Conservation (phyloP, 2,113 vertebrate genomes). For the Micronisus gabar region DNA sequence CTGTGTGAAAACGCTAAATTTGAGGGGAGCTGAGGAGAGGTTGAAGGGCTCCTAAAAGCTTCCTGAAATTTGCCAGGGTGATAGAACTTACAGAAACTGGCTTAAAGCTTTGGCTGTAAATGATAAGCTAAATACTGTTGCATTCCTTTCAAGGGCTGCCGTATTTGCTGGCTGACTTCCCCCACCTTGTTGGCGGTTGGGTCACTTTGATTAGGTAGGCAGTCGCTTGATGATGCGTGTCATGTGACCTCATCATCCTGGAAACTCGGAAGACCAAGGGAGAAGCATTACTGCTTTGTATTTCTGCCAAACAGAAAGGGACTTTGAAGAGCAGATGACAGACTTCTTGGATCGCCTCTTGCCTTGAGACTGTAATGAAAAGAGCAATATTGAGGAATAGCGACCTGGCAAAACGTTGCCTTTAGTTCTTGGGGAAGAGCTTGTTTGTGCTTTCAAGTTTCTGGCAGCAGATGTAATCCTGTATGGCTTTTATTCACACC, state of each 20-base stretch:
- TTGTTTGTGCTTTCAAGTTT: not conserved
- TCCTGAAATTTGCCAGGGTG: not conserved
- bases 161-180: not conserved
- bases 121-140: rapidly evolving
- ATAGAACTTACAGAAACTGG: not conserved
- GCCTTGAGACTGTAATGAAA: not conserved
- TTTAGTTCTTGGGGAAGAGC: not conserved
- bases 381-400: not conserved
- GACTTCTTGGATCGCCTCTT: not conserved
- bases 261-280: rapidly evolving
- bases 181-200: rapidly evolving
- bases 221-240: not conserved
- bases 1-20: not conserved
- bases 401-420: rapidly evolving
- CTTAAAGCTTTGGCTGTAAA: not conserved
- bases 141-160: not conserved
- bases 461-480: not conserved
- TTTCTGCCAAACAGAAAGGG: not conserved
- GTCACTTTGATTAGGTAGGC: not conserved
- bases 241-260: rapidly evolving
- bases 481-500: not conserved
- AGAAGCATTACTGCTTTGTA: not conserved
- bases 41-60: not conserved
- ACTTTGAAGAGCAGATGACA: not conserved
- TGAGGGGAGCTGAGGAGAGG: not conserved